A percentile compares a stretch with the other conserved stretches of the same genome.
These are phyloP conservation scores for Harpagoxenus sublaevis DNA, from an alignment of 2,888 invertebrate genomes.

Conservation along the genomic window DNA sequence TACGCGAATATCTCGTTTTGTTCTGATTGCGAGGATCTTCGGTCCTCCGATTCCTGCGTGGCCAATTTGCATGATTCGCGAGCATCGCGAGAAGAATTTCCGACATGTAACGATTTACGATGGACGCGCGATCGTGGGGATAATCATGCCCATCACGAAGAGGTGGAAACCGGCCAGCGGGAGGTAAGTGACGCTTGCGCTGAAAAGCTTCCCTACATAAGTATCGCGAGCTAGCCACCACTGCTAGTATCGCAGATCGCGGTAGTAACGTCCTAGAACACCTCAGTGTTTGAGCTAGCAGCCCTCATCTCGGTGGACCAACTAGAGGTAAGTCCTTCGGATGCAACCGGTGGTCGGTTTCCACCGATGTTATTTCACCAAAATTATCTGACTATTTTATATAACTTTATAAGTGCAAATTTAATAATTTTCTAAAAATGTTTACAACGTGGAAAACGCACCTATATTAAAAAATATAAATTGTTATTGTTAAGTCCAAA, in stretches of 20 bases:
- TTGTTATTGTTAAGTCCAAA: no score
- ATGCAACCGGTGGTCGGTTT: neutral
- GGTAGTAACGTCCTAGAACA: conserved; percentile 64
- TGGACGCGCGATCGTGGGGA: conserved; percentile 68
- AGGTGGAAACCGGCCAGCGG: conserved; percentile 71
- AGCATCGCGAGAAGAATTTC: conserved; percentile 62
- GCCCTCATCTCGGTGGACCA: conserved; percentile 27
- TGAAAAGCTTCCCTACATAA: conserved; percentile 81
- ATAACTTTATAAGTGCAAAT: neutral
- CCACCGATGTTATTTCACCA: neutral
- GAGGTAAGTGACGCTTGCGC: conserved; percentile 81
- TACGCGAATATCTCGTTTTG: neutral
- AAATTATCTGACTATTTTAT: neutral
- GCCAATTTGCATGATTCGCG: conserved; percentile 33
- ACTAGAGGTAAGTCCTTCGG: conserved; percentile 27
- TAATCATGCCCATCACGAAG: conserved; percentile 67
- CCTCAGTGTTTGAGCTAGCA: conserved; percentile 4
- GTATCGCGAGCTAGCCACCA: conserved; percentile 79
- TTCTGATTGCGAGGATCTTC: neutral
- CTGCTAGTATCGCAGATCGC: conserved; percentile 79
- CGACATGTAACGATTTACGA: conserved; percentile 69
- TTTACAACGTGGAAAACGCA: neutral
- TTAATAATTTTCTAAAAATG: neutral
- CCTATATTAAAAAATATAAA: neutral
- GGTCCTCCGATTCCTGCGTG: neutral